Base-by-base conservation (phyloP, 2,888 invertebrate genomes). In the Amphipoea oculea region DNA sequence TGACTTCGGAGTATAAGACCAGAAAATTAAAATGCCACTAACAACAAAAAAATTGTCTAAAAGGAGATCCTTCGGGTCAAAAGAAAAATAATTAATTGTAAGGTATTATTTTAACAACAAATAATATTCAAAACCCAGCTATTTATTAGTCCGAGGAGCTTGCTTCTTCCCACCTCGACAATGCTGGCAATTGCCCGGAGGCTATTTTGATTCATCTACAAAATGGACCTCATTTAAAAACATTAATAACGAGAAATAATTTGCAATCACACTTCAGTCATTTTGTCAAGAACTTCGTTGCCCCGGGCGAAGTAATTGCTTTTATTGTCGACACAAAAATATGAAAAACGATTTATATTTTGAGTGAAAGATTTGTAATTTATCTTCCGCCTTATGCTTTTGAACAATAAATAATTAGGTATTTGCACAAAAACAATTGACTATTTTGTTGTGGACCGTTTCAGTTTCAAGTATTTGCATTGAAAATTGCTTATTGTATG, bases 231-330 rank as follows among this genome's bases (percentile, higher is more conserved):
- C 62, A 68, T 76, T 79, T 75, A 65, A 66, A 74, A 74, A 78
- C 73, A 75, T 77, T 74, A 76, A 86, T 71, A 86, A 79, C 76
- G 51, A 75, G 76, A 79, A 79, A 85, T 86, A 77, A 83, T 86
- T 85, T 40, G n/a, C 72, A 84, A 86, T 78, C 83, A 86, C 72
- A 82, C 82, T 82, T 84, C 69, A 86, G 78, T 51, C 65, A 82
- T 82, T 82, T 86, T 75, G 78, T 82, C 72, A 66, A 84, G 62
- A 74, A 75, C 72, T 84, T 86, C 51, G 66, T 65, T 63, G 73
- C 86, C 48, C 48, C 70, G 36, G 67, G 72, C 54, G 36, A 78
- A 82, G 74, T 86, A 82, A 82, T 84, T 82, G 71, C 72, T 85
- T 74, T 62, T 62, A 54, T 40, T 62, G 60, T 40, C 48, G 29